Percentiles rank a stretch among this genome's conserved stretches.
These are phyloP conservation scores for Andrena haemorrhoa DNA, from an alignment of 2,888 invertebrate genomes.

Conservation along the genomic window DNA sequence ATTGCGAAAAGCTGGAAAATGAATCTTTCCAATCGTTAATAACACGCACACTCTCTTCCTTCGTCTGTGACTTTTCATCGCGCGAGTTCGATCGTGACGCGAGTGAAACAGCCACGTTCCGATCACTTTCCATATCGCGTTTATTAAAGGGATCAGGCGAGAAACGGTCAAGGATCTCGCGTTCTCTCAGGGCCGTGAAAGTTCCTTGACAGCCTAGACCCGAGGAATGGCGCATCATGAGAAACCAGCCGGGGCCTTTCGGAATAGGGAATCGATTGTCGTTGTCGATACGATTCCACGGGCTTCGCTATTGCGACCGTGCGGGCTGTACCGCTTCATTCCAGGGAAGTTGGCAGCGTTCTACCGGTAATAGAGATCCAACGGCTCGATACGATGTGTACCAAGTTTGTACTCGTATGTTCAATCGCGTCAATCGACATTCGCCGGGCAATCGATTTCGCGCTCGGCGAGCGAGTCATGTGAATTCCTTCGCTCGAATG, in stretches of 20 bases:
- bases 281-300: conserved; percentile 73
- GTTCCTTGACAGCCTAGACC: conserved; percentile 60
- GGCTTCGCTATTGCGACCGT: conserved; percentile 65
- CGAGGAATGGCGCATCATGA: conserved; percentile 65
- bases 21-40: too few relatives aligned
- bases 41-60: too few relatives aligned
- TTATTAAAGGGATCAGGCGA: conserved; percentile 69
- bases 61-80: conserved; percentile 37
- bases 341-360: conserved; percentile 26
- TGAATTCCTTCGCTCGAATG: background rate
- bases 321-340: conserved; percentile 46
- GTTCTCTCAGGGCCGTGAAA: conserved; percentile 72
- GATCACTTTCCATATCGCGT: conserved; percentile 51
- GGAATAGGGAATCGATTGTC: conserved; percentile 69
- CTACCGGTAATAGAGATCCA: conserved; percentile 58
- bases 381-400: conserved; percentile 30
- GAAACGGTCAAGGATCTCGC: conserved; percentile 70
- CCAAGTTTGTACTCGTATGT: conserved; percentile 47
- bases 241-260: conserved; percentile 65
- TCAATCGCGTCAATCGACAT: conserved; percentile 37
- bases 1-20: too few relatives aligned
- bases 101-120: conserved; percentile 41
- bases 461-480: background rate
- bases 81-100: conserved; percentile 34
- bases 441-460: conserved; percentile 36